Conservation (phyloP, 2,797 vertebrate species). For the Hoplostethus atlanticus region DNA sequence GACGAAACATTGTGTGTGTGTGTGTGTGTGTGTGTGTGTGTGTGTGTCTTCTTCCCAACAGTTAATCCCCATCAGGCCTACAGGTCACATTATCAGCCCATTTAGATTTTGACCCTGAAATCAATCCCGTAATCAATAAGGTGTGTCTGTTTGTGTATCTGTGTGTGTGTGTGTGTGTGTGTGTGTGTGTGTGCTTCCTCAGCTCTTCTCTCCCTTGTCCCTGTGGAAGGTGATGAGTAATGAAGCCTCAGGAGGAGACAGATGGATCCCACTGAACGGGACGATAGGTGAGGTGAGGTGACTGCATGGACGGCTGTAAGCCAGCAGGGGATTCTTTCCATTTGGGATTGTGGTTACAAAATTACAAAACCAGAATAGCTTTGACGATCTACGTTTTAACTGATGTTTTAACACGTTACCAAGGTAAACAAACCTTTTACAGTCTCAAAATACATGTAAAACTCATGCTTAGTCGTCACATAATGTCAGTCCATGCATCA, state of each 20-base stretch:
- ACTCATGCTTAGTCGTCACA: no score
- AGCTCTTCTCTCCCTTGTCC: constrained; percentile 50
- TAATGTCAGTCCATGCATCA: no score
- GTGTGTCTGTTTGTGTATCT: constrained; percentile 3
- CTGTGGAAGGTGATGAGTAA: constrained; percentile 58
- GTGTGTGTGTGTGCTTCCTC: constrained; percentile 39
- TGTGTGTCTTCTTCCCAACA: constrained; percentile 29
- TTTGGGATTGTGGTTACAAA: background rate
- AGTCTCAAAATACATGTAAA: no score
- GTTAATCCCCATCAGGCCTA: constrained; percentile 61
- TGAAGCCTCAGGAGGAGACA: constrained; percentile 37
- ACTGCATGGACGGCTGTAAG: constrained; percentile 22
- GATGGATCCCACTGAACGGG: constrained; percentile 62
- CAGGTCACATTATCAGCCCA: constrained; percentile 55
- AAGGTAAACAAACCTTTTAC: no score
- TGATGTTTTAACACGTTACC: no score
- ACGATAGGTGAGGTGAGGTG: constrained; percentile 50
- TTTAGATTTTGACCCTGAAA: constrained; percentile 66
- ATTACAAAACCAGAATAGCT: background rate
- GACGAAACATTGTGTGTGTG: constrained; percentile 7
- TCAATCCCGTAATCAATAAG: constrained; percentile 62
- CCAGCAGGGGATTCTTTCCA: constrained; percentile 4
- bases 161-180: background rate
- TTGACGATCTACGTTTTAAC: background rate
- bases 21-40: constrained; percentile 6